Evolutionary conservation across 2,797 vertebrate species (phyloP).

Genomic region (Anisognathus igniventris): DNA sequence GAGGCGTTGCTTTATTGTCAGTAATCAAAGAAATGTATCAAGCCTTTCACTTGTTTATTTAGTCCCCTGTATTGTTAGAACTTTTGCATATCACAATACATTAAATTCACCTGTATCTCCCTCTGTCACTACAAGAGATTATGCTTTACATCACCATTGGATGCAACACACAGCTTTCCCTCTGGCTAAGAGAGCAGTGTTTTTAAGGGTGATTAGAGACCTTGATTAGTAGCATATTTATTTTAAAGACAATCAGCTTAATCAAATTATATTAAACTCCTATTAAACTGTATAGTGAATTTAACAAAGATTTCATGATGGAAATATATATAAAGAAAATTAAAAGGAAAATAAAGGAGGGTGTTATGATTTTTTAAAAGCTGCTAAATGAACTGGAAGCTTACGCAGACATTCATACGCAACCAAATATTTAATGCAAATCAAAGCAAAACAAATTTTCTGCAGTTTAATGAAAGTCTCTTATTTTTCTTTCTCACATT

Average conservation of each 20-base stretch:
- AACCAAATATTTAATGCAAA: conserved; percentile 38
- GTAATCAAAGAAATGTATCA: background rate
- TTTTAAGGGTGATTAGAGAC: background rate
- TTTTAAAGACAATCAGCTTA: conserved; percentile 19
- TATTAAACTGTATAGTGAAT: background rate
- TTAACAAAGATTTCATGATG: background rate
- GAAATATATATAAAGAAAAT: background rate
- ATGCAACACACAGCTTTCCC: background rate
- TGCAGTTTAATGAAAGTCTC: background rate
- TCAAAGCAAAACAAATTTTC: conserved; percentile 11
- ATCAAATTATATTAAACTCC: background rate
- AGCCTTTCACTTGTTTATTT: background rate
- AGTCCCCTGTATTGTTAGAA: background rate
- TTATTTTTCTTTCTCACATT: conserved; percentile 23
- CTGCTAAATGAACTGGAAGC: conserved; percentile 6
- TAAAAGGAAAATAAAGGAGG: background rate
- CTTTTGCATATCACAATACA: background rate
- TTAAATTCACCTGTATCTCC: background rate
- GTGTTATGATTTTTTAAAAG: background rate
- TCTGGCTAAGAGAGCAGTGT: background rate
- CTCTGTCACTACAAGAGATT: background rate
- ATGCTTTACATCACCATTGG: background rate
- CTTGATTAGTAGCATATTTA: background rate
- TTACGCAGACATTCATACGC: background rate
- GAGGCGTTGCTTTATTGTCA: background rate